Base-by-base conservation (phyloP, 2,113 vertebrate species). In the Himantopus leucocephalus region DNA sequence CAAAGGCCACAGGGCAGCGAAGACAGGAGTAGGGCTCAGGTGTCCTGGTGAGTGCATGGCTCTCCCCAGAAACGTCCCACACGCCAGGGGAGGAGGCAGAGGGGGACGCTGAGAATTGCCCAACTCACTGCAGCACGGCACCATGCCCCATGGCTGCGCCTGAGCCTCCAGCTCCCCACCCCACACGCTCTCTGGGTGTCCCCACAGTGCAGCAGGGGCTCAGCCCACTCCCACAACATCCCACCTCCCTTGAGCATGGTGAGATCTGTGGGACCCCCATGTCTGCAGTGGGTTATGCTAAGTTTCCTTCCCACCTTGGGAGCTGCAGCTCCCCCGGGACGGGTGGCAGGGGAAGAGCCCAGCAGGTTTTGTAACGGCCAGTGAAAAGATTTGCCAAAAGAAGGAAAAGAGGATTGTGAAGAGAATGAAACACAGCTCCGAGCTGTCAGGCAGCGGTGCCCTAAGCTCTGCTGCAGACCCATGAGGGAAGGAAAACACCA, bases 381-480 rank as follows among this genome's bases (percentile, higher is more conserved):
- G 24, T 14, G 26, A 56, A 85, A 34, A 47, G 15, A n/a, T 75
- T 66, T 80, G 68, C 41, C 64, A 77, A 70, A 82, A 64, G 58
- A 92, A 59, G 10, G 23, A 10, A 34, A 29, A 47, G 62, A 71
- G 17, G 8, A 13, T 41, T 78, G 23, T 45, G 19, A 66, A 72
- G 47, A 81, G 64, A 55, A 64, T 35, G 56, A 52, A 85, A 17
- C 24, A 37, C 24, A 37, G 60, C 77, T 66, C 16, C 0, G 5
- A 58, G 45, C 21, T 2, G 0, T 73, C n/a, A 78, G 77, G 12
- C 5, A 0, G 16, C 2, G 0, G 23, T 66, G 52, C 59, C 0
- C 0, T 53, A 24, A 84, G 22, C n/a, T 60, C 53, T 4, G 1
- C 39, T 58, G 22, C 0, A 0, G 71, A 47, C 14, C 22, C 12